These are phyloP conservation scores for Myotis myotis DNA, from an alignment of 2,797 vertebrate genomes.

Conservation along the genomic window DNA sequence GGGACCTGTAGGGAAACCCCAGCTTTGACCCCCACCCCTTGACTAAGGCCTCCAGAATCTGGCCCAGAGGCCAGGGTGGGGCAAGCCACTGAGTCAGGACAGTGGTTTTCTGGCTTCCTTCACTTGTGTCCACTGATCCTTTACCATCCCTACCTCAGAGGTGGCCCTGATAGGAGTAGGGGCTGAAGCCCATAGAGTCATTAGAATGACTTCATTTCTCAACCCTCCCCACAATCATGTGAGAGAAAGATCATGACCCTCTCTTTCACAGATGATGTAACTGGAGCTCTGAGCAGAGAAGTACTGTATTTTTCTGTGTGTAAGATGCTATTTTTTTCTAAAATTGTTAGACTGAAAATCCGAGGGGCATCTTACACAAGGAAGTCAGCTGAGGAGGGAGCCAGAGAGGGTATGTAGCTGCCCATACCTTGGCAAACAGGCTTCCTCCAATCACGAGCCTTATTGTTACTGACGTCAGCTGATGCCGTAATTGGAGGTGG, in stretches of 20 bases:
- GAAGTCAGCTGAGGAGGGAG: no score
- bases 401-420: no score
- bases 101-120: constrained; percentile 62
- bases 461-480: no score
- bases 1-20: constrained; percentile 69
- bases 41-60: constrained; percentile 75
- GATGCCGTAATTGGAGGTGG: no score
- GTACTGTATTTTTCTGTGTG: no score
- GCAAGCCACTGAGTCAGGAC: constrained; percentile 65
- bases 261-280: neutral
- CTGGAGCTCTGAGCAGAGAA: neutral
- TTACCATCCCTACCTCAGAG: neutral
- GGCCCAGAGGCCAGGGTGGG: constrained; percentile 61
- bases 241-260: neutral
- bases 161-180: neutral
- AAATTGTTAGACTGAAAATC: no score
- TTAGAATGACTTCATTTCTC: constrained; percentile 30
- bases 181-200: neutral
- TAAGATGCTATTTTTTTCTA: no score
- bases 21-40: constrained; percentile 57
- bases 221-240: neutral
- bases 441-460: no score
- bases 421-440: no score
- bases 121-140: neutral
- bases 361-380: no score